Conservation (phyloP, 2,113 vertebrate species). For the Macrotis lagotis region DNA sequence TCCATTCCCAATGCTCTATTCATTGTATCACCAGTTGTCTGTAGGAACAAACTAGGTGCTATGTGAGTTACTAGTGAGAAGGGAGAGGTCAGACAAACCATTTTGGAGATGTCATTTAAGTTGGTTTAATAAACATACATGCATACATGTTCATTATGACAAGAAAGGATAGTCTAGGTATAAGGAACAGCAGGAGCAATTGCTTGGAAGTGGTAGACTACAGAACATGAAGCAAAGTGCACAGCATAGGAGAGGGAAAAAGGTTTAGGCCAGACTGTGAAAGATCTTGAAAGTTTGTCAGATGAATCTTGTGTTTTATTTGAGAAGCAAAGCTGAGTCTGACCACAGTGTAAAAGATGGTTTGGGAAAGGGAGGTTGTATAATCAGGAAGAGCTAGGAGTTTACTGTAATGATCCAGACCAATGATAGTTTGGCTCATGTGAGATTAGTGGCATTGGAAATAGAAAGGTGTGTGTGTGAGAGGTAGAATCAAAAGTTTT, state of each 20-base stretch:
- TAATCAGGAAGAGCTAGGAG: not conserved
- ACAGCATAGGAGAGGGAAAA: not conserved
- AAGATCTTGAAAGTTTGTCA: not conserved
- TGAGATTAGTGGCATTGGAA: not conserved
- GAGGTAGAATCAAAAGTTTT: not conserved
- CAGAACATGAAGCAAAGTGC: not conserved
- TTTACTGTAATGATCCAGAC: not conserved
- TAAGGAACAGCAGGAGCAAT: not conserved
- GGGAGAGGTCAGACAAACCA: not conserved
- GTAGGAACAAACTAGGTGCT: not conserved
- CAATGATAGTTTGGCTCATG: not conserved
- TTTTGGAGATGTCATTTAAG: not conserved
- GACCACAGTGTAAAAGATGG: not conserved
- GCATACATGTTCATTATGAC: not conserved
- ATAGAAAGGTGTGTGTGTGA: not conserved
- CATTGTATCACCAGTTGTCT: not conserved
- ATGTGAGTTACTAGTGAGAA: not conserved
- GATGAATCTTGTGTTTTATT: not conserved
- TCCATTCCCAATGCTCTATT: not conserved
- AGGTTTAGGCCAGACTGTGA: not conserved
- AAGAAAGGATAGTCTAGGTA: not conserved
- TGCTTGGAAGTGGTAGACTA: not conserved
- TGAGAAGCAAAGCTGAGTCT: not conserved
- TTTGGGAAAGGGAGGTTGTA: not conserved
- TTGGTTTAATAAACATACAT: not conserved